Conservation (phyloP, 1,140 invertebrate species). For the Zaprionus tsacasi region DNA sequence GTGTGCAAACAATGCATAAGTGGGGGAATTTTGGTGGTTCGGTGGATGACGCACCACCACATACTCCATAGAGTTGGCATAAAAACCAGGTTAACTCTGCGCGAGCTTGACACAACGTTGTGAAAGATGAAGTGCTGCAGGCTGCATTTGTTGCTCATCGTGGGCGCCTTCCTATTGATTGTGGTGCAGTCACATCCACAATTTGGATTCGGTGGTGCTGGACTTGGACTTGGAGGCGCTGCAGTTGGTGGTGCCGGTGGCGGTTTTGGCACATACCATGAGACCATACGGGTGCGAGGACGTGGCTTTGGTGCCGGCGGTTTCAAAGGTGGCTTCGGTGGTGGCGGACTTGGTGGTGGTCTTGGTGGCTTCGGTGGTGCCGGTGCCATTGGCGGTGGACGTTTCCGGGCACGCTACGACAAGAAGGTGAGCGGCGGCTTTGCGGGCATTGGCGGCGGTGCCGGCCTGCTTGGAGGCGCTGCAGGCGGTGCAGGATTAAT, state of each 20-base stretch:
- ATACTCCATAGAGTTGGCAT: conserved; percentile 30
- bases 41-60: conserved; percentile 44
- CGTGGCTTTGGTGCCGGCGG: conserved; percentile 67
- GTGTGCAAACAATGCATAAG: conserved; percentile 36
- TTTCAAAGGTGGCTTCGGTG: conserved; percentile 31
- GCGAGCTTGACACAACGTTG: conserved; percentile 40
- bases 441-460: conserved; percentile 51
- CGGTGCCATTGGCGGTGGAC: conserved; percentile 41
- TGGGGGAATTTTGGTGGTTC: conserved; percentile 17
- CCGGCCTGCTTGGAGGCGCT: conserved; percentile 43
- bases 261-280: conserved; percentile 75
- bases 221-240: conserved; percentile 44
- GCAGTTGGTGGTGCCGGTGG: conserved; percentile 42
- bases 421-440: conserved; percentile 33
- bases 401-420: conserved; percentile 37
- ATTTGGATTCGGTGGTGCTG: conserved; percentile 51
- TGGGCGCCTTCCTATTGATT: conserved; percentile 7
- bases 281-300: conserved; percentile 58
- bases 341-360: conserved; percentile 55
- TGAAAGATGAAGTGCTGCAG: conserved; percentile 48
- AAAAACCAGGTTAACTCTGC: conserved; percentile 38
- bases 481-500: conserved; percentile 46
- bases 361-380: conserved; percentile 48
- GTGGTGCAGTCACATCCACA: conserved; percentile 65
- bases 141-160: conserved; percentile 42